Evolutionary conservation across 2,797 vertebrate species (phyloP).

Genomic region (Rhabdomys pumilio): DNA sequence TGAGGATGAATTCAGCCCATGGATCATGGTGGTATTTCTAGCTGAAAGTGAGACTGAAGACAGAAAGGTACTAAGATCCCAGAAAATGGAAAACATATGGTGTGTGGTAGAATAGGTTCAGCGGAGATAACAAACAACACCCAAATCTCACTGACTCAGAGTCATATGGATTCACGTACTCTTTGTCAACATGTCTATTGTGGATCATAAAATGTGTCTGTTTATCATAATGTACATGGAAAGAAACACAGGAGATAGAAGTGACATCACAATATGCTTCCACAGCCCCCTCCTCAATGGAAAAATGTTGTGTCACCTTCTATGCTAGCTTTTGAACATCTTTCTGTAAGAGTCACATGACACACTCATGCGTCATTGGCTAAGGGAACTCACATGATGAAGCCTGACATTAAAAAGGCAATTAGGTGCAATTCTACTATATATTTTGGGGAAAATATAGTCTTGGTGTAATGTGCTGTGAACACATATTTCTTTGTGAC

Average conservation of each 20-base stretch:
- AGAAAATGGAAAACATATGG: background rate
- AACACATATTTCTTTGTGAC: background rate
- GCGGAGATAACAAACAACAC: background rate
- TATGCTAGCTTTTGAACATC: background rate
- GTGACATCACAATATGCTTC: background rate
- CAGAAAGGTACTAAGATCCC: background rate
- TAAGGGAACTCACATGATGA: background rate
- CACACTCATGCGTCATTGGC: constrained; percentile 1
- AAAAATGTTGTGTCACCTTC: background rate
- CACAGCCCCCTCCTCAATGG: background rate
- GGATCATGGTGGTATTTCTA: background rate
- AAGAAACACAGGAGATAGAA: background rate
- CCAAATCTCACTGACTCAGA: background rate
- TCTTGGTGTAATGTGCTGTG: background rate
- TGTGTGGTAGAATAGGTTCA: background rate
- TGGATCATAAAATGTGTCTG: background rate
- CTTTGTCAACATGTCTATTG: background rate
- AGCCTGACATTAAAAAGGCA: background rate
- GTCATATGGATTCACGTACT: background rate
- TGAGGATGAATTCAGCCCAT: background rate
- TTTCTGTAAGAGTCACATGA: background rate
- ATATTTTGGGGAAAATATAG: constrained; percentile 3
- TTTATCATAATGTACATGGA: background rate
- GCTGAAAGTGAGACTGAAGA: background rate
- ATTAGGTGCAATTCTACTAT: background rate